Conservation (phyloP, 2,888 invertebrate species). For the Oxyscelio sp. region DNA sequence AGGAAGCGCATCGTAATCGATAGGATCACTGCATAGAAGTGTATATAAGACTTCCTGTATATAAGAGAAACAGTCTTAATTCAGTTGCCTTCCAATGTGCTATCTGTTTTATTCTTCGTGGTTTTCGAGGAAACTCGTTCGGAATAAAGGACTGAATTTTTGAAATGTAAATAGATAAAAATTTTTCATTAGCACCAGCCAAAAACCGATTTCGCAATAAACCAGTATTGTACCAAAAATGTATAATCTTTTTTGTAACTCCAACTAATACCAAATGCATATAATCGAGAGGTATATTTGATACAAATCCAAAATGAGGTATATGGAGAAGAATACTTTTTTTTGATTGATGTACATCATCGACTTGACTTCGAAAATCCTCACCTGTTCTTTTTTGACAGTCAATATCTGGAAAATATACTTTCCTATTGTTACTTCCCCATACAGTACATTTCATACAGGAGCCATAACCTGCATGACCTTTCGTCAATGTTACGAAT, state of each 20-base stretch:
- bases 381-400: conserved; percentile 57
- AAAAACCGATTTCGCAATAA: conserved; percentile 15
- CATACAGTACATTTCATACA: conserved; percentile 67
- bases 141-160: background rate
- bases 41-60: conserved; percentile 8
- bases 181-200: background rate
- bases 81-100: too few relatives aligned
- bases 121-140: background rate
- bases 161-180: background rate
- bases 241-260: conserved; percentile 4
- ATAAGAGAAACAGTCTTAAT: conserved; percentile 7
- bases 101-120: too few relatives aligned
- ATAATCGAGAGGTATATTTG: conserved; percentile 70
- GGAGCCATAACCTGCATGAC: too few relatives aligned
- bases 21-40: conserved; percentile 13
- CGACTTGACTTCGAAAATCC: conserved; percentile 46
- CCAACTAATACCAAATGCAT: conserved; percentile 72
- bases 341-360: conserved; percentile 56
- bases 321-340: conserved; percentile 25
- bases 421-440: conserved; percentile 35
- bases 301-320: conserved; percentile 43
- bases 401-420: conserved; percentile 46
- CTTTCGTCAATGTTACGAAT: conserved; percentile 64
- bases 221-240: background rate
- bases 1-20: background rate